Conservation (phyloP, 2,888 invertebrate genomes). For the Podotricha telesiphe region DNA sequence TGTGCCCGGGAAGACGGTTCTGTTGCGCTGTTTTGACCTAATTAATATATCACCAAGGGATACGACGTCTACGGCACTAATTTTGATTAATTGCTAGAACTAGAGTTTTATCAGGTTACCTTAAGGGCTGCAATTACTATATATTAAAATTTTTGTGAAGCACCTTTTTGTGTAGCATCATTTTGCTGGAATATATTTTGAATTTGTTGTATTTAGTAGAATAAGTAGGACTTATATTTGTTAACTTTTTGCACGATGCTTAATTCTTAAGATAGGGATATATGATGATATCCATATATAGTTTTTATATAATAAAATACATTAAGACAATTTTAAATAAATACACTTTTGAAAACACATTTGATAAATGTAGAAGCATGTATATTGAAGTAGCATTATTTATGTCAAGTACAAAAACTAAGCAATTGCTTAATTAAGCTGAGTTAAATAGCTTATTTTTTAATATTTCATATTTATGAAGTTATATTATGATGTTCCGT, state of each 20-base stretch:
- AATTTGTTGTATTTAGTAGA: too few species aligned
- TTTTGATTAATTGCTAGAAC: slow-evolving; percentile 60
- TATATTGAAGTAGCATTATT: background rate
- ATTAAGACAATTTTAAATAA: too few species aligned
- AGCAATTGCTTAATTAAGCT: background rate
- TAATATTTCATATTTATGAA: slow-evolving; percentile 9
- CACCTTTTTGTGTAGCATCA: background rate
- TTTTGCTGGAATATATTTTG: background rate
- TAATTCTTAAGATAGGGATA: too few species aligned
- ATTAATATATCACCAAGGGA: slow-evolving; percentile 67
- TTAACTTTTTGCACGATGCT: too few species aligned
- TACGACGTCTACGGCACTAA: slow-evolving; percentile 56
- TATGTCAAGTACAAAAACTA: background rate
- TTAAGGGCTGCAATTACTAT: slow-evolving; percentile 27
- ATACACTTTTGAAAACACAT: background rate
- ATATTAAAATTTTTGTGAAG: slow-evolving; percentile 24
- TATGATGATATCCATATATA: too few species aligned
- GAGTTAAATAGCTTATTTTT: background rate
- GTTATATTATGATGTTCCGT: background rate
- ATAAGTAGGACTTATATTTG: too few species aligned
- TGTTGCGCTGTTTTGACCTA: slow-evolving; percentile 65
- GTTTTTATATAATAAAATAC: too few species aligned
- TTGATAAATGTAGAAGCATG: background rate
- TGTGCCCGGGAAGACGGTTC: slow-evolving; percentile 56
- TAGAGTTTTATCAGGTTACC: slow-evolving; percentile 47